These are phyloP conservation scores for Scelioninae gen. 2 DNA, from an alignment of 2,888 invertebrate species.

Conservation along the genomic window DNA sequence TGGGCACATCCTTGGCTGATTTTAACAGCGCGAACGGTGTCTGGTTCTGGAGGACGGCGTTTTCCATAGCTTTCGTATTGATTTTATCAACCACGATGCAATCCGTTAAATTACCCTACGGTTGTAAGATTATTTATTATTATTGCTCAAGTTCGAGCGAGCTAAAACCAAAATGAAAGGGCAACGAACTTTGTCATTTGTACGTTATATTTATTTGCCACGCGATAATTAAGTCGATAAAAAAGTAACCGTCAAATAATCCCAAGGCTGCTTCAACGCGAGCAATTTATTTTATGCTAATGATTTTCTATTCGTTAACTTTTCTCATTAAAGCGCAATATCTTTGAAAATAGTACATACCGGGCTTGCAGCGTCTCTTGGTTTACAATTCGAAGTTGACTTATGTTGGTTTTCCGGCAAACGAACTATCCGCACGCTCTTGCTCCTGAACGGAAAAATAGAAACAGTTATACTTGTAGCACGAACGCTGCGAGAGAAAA, in stretches of 20 bases:
- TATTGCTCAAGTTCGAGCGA: slow-evolving; percentile 44
- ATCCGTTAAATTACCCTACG: slow-evolving; percentile 73
- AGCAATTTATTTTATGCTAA: slow-evolving; percentile 49
- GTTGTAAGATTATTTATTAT: slow-evolving; percentile 51
- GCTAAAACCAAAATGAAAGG: slow-evolving; percentile 31
- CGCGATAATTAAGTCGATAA: slow-evolving; percentile 36
- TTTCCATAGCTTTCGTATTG: slow-evolving; percentile 83
- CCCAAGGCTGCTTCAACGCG: slow-evolving; percentile 6
- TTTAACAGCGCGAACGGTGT: slow-evolving; percentile 84
- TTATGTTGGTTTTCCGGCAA: slow-evolving; percentile 70
- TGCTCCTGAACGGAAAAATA: slow-evolving; percentile 63
- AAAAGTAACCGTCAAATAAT: slow-evolving; percentile 35
- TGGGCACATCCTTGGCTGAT: slow-evolving; percentile 81
- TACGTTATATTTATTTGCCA: slow-evolving; percentile 11
- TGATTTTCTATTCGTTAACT: slow-evolving; percentile 51
- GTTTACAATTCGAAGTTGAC: slow-evolving; percentile 66
- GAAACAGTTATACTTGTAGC: slow-evolving; percentile 9
- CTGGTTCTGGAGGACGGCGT: slow-evolving; percentile 80
- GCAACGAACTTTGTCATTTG: slow-evolving; percentile 22
- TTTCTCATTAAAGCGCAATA: slow-evolving; percentile 47
- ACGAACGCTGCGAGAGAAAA: not conserved
- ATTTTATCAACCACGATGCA: slow-evolving; percentile 84
- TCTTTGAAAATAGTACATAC: slow-evolving; percentile 62
- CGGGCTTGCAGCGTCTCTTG: slow-evolving; percentile 64
- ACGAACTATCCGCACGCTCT: slow-evolving; percentile 70